Conservation (phyloP, 1,140 invertebrate species). For the Epicauta chinensis region DNA sequence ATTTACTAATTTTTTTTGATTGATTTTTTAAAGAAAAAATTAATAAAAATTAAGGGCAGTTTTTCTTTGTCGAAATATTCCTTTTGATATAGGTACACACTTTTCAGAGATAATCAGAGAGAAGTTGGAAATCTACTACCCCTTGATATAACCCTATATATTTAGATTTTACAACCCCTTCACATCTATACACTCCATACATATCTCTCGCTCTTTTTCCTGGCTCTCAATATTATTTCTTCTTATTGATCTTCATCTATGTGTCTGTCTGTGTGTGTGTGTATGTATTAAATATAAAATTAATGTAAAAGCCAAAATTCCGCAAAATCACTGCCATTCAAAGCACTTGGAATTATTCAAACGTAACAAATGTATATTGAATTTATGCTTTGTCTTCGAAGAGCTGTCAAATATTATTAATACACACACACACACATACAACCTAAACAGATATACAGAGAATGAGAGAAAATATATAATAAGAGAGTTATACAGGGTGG, state of each 20-base stretch:
- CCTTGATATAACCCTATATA: no score
- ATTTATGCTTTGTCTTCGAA: constrained; percentile 15
- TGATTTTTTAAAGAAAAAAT: no score
- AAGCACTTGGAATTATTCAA: constrained; percentile 15
- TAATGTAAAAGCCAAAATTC: constrained; percentile 21
- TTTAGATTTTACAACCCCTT: constrained; percentile 2
- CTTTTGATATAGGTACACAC: no score
- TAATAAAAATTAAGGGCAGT: no score
- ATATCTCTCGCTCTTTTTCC: no score
- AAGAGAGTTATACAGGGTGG: no score
- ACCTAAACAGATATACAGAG: no score
- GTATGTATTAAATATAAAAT: constrained; percentile 12
- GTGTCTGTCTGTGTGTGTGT: background rate
- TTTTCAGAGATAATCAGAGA: no score
- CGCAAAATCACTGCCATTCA: constrained; percentile 19
- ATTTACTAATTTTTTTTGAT: no score
- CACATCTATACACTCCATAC: background rate
- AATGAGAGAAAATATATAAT: no score
- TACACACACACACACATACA: constrained; percentile 6
- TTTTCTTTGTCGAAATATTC: no score
- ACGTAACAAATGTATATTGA: constrained; percentile 18
- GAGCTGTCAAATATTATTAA: constrained; percentile 19
- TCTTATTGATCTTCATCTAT: constrained; percentile 13
- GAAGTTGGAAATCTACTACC: no score
- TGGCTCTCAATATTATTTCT: background rate